phyloP scores from a whole-genome alignment of 2,888 invertebrate genomes.

The Alentia gelatinosa region DNA sequence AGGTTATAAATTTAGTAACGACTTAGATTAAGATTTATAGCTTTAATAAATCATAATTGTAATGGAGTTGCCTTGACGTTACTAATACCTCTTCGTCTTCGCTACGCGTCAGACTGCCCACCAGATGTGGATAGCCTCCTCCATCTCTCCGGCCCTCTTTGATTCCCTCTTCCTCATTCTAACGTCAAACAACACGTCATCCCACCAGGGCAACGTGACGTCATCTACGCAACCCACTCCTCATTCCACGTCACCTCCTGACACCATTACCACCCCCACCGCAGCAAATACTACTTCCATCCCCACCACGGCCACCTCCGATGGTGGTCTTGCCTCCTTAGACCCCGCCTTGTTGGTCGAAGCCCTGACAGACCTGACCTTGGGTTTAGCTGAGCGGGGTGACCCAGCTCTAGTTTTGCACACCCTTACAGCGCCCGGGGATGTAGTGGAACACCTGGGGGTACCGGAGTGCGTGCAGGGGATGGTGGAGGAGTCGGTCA shows the following conservation, averaged over 20 bases:
- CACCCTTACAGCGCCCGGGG: not conserved
- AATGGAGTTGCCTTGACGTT: too few species aligned
- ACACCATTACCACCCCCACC: not conserved
- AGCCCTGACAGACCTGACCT: not conserved
- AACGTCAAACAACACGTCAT: not conserved
- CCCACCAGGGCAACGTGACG: not conserved
- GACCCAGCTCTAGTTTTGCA: not conserved
- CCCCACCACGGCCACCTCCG: not conserved
- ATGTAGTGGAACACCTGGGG: not conserved
- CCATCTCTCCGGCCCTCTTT: conserved; percentile 6
- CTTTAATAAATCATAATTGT: too few species aligned
- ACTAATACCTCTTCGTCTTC: too few species aligned
- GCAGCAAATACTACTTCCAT: not conserved
- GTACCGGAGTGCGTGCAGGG: not conserved
- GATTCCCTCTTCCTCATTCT: conserved; percentile 12
- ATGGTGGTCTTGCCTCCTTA: not conserved
- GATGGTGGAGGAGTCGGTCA: not conserved
- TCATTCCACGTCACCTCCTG: not conserved
- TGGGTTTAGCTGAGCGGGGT: not conserved
- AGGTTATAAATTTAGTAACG: too few species aligned
- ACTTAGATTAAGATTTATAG: too few species aligned
- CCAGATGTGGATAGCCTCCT: conserved; percentile 26
- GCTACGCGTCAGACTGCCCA: not conserved
- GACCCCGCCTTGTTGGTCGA: conserved; percentile 7
- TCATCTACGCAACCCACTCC: not conserved